These are phyloP conservation scores for Hemicrepidius hirtus DNA, from an alignment of 2,888 invertebrate species.

Conservation along the genomic window DNA sequence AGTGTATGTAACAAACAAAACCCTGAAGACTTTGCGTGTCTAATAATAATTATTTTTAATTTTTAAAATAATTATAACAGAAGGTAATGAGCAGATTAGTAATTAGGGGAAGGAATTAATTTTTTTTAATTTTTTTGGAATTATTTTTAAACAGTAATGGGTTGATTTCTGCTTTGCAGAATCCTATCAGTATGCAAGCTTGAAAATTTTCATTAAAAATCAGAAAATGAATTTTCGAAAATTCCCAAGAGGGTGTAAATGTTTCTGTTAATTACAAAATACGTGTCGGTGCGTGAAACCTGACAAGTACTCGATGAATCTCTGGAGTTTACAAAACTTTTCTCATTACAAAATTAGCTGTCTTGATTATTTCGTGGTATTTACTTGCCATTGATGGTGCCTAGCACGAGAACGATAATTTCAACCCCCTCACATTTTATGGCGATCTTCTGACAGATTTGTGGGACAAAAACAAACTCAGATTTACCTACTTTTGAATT, in stretches of 20 bases:
- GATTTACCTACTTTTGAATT: background rate
- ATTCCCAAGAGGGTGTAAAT: background rate
- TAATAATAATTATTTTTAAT: too few relatives aligned
- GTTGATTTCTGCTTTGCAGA: too few relatives aligned
- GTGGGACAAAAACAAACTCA: background rate
- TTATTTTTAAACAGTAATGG: too few relatives aligned
- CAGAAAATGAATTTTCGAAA: slow-evolving; percentile 7
- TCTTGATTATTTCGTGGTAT: slow-evolving; percentile 49
- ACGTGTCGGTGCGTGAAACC: slow-evolving; percentile 22
- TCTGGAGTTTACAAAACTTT: slow-evolving; percentile 43
- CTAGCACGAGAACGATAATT: slow-evolving; percentile 49
- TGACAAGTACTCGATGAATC: slow-evolving; percentile 41
- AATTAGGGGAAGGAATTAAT: background rate
- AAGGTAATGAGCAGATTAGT: too few relatives aligned
- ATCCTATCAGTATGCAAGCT: too few relatives aligned
- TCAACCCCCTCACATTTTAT: slow-evolving; percentile 34
- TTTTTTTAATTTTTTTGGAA: too few relatives aligned
- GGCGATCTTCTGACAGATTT: slow-evolving; percentile 25
- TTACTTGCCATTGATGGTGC: slow-evolving; percentile 51
- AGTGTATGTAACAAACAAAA: too few relatives aligned
- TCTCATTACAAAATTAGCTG: slow-evolving; percentile 49
- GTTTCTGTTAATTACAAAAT: slow-evolving; percentile 9
- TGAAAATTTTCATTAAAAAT: background rate
- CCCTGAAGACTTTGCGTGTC: too few relatives aligned
- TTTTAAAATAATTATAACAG: too few relatives aligned